Conservation (phyloP, 2,113 vertebrate species). For the Cephalopholis sonnerati region DNA sequence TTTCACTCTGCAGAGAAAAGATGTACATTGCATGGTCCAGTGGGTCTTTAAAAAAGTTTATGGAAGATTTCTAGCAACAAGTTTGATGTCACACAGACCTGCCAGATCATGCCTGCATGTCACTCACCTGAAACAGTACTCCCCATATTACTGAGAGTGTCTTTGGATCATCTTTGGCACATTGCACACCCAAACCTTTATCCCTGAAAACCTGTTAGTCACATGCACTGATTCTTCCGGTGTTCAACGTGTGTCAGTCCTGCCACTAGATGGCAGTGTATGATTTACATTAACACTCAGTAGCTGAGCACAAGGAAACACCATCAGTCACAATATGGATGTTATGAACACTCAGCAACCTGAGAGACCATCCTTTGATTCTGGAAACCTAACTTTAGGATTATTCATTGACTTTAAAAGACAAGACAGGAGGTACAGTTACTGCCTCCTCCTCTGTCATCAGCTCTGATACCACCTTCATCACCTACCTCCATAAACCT, state of each 20-base stretch:
- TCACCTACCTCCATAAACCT: background rate
- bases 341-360: background rate
- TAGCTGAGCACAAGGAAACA: background rate
- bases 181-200: background rate
- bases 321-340: background rate
- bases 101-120: background rate
- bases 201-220: background rate
- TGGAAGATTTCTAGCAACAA: background rate
- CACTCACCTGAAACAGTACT: background rate
- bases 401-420: background rate
- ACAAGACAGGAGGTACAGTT: background rate
- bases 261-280: constrained; percentile 61
- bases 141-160: background rate
- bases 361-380: background rate
- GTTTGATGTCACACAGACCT: background rate
- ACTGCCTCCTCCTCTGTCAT: too few relatives aligned
- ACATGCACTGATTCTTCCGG: background rate
- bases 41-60: background rate
- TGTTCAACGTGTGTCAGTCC: background rate
- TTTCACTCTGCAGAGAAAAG: too few relatives aligned
- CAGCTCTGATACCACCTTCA: background rate
- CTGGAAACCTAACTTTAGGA: background rate
- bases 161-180: background rate
- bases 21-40: too few relatives aligned
- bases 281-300: constrained; percentile 10